Conservation (phyloP, 2,888 invertebrate species). For the Furcula furcula region DNA sequence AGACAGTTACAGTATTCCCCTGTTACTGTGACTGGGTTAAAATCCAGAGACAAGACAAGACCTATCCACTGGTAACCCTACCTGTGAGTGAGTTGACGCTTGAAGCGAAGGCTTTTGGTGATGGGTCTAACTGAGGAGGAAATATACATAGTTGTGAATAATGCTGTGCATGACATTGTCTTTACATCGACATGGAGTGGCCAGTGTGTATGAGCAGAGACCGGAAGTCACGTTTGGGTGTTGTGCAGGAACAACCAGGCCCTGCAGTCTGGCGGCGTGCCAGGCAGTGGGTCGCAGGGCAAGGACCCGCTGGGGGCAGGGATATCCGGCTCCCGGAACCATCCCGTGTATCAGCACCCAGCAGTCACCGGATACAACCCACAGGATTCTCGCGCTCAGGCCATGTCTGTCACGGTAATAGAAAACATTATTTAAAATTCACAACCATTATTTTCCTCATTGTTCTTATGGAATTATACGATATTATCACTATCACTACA, state of each 20-base stretch:
- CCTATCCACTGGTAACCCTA: too few species aligned
- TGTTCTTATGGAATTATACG: too few species aligned
- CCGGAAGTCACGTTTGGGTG: slow-evolving; percentile 10
- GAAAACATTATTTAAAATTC: too few species aligned
- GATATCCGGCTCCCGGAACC: slow-evolving; percentile 53
- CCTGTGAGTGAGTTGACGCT: slow-evolving; percentile 32
- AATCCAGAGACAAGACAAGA: too few species aligned
- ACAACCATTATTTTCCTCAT: too few species aligned
- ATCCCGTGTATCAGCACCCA: slow-evolving; percentile 65
- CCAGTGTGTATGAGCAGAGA: too few species aligned
- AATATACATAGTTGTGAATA: slow-evolving; percentile 3
- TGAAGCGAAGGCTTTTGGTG: slow-evolving; percentile 46
- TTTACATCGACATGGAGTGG: too few species aligned
- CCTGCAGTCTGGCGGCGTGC: slow-evolving; percentile 56
- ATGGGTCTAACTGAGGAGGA: slow-evolving; percentile 32
- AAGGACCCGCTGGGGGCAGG: slow-evolving; percentile 73
- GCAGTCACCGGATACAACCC: slow-evolving; percentile 69
- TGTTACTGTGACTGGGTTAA: too few species aligned
- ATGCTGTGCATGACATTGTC: slow-evolving; percentile 1
- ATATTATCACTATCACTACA: too few species aligned
- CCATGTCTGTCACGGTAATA: slow-evolving; percentile 67
- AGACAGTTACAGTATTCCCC: too few species aligned
- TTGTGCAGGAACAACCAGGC: slow-evolving; percentile 69
- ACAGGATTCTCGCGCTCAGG: slow-evolving; percentile 64
- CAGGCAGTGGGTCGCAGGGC: slow-evolving; percentile 65